Evolutionary conservation across 1,140 invertebrate species (phyloP).

Genomic region (Cotesia glomerata): DNA sequence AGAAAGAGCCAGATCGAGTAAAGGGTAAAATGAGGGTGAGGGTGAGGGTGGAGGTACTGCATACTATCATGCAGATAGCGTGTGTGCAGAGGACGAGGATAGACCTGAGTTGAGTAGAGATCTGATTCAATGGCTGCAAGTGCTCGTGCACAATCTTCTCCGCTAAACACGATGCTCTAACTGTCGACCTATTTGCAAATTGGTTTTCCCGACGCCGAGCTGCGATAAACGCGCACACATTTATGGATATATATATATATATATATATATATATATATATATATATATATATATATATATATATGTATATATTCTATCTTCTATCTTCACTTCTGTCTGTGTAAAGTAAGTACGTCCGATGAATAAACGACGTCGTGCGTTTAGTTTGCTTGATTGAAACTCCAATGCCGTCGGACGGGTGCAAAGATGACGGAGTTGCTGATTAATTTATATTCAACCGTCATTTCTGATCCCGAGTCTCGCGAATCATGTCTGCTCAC

Average conservation of each 20-base stretch:
- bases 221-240: conserved; percentile 16
- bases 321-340: not conserved
- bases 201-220: conserved; percentile 31
- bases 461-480: not conserved
- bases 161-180: conserved; percentile 4
- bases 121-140: conserved; percentile 20
- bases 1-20: not conserved
- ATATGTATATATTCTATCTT: not conserved
- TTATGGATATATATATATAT: not conserved
- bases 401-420: conserved; percentile 29
- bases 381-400: conserved; percentile 36
- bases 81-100: too few species aligned
- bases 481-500: not conserved
- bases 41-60: not conserved
- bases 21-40: not conserved
- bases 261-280: too few species aligned
- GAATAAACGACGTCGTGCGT: conserved; percentile 32
- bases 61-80: not conserved
- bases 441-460: conserved; percentile 22
- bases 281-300: not conserved
- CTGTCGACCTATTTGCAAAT: conserved; percentile 38
- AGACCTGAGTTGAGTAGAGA: not conserved
- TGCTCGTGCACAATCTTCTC: not conserved
- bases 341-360: conserved; percentile 23
- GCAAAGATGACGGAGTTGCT: conserved; percentile 15